Evolutionary conservation across 2,888 invertebrate species (phyloP).

Genomic region (Rotaria magnacalcarata): DNA sequence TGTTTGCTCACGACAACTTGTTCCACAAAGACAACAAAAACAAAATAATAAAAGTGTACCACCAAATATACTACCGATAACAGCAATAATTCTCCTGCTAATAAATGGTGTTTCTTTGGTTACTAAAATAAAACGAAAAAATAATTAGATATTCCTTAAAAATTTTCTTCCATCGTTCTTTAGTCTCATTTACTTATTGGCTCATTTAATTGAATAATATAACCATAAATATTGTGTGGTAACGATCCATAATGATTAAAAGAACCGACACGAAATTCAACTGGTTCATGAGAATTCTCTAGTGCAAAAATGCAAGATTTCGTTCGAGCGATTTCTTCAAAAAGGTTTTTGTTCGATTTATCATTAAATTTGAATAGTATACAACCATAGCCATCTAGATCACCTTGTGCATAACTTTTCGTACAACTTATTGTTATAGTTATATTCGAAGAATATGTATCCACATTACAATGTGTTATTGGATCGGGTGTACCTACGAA

Average conservation of each 20-base stretch:
- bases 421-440: neutral
- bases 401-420: conserved; percentile 34
- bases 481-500: neutral
- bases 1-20: neutral
- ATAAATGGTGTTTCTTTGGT: neutral
- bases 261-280: conserved; percentile 2
- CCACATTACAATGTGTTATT: neutral
- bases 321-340: conserved; percentile 26
- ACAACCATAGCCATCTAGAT: conserved; percentile 19
- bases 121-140: neutral
- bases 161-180: neutral
- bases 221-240: neutral
- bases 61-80: neutral
- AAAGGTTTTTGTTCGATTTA: neutral
- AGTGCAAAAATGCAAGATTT: conserved; percentile 27
- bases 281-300: neutral
- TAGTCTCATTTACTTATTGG: neutral
- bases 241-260: conserved; percentile 27
- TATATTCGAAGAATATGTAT: neutral
- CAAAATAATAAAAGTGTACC: neutral
- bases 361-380: conserved; percentile 26
- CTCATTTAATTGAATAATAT: conserved; percentile 2
- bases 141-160: too few relatives aligned
- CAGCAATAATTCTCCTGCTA: neutral
- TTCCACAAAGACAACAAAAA: neutral